Percentiles rank a stretch among this genome's conserved stretches.
Conservation (phyloP, 2,797 vertebrate genomes). For the Sebastes hopkinsi region DNA sequence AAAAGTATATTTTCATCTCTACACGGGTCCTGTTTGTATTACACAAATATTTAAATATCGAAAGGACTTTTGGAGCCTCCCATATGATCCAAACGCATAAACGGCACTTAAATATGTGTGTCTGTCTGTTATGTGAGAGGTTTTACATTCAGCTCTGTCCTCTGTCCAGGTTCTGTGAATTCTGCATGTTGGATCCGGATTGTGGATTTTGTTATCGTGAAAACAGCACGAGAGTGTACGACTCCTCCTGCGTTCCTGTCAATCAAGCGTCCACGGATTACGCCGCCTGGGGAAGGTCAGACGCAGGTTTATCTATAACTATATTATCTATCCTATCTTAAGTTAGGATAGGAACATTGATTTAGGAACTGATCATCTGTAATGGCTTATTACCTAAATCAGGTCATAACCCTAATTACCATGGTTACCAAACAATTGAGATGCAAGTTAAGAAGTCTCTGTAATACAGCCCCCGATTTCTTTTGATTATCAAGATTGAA, state of each 20-base stretch:
- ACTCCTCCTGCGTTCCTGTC: conserved; percentile 89
- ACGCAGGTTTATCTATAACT: background rate
- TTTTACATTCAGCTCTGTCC: background rate
- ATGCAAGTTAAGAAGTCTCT: too few species aligned
- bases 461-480: too few species aligned
- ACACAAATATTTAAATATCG: background rate
- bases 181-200: conserved; percentile 92
- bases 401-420: too few species aligned
- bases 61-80: background rate
- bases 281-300: conserved; percentile 92
- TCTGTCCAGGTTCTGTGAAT: conserved; percentile 87
- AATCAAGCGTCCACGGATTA: conserved; percentile 79
- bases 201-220: conserved; percentile 95
- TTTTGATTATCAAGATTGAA: background rate
- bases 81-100: background rate
- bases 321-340: too few species aligned
- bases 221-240: conserved; percentile 81
- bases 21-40: background rate
- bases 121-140: background rate
- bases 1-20: background rate
- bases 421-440: too few species aligned
- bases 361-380: too few species aligned
- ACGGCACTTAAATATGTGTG: background rate
- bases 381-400: too few species aligned
- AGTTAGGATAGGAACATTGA: too few species aligned